Evolutionary conservation across 1,140 invertebrate genomes (phyloP).

Genomic region (Chelonus insularis): DNA sequence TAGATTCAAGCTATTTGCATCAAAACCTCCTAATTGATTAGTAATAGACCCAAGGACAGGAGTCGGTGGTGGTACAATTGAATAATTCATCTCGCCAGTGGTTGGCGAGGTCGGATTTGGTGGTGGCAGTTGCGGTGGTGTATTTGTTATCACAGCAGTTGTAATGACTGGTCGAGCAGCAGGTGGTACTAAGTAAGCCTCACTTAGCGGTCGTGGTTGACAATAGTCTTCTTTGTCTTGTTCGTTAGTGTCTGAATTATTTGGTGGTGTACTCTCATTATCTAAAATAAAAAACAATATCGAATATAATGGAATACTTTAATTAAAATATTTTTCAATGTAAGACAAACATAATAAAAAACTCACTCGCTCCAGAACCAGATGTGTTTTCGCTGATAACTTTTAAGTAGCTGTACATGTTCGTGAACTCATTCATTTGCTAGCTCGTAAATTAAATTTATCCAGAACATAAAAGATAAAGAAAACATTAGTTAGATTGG

Average conservation of each 20-base stretch:
- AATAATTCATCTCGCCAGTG: slow-evolving; percentile 56
- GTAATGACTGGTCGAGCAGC: slow-evolving; percentile 55
- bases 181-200: slow-evolving; percentile 61
- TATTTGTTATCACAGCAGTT: slow-evolving; percentile 29
- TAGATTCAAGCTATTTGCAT: slow-evolving; percentile 41
- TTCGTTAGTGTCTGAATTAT: slow-evolving; percentile 24
- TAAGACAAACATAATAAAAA: not conserved
- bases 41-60: slow-evolving; percentile 40
- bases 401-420: slow-evolving; percentile 82
- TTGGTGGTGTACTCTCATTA: slow-evolving; percentile 33
- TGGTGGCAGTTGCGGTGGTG: slow-evolving; percentile 37
- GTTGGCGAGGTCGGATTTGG: slow-evolving; percentile 31
- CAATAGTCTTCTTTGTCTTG: slow-evolving; percentile 61
- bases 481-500: slow-evolving; percentile 7
- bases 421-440: slow-evolving; percentile 79
- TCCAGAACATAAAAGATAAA: slow-evolving; percentile 39
- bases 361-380: slow-evolving; percentile 54
- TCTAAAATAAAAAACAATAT: too few relatives aligned
- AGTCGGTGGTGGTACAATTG: slow-evolving; percentile 52
- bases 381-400: slow-evolving; percentile 67
- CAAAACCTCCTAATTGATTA: slow-evolving; percentile 29
- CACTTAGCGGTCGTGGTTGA: slow-evolving; percentile 59
- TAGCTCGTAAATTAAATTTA: slow-evolving; percentile 34
- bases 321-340: not conserved
- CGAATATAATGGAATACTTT: too few relatives aligned